Percentiles rank a stretch among this genome's conserved stretches.
Evolutionary conservation across 2,797 vertebrate genomes (phyloP).

Genomic region (Poeciliopsis presidionis): DNA sequence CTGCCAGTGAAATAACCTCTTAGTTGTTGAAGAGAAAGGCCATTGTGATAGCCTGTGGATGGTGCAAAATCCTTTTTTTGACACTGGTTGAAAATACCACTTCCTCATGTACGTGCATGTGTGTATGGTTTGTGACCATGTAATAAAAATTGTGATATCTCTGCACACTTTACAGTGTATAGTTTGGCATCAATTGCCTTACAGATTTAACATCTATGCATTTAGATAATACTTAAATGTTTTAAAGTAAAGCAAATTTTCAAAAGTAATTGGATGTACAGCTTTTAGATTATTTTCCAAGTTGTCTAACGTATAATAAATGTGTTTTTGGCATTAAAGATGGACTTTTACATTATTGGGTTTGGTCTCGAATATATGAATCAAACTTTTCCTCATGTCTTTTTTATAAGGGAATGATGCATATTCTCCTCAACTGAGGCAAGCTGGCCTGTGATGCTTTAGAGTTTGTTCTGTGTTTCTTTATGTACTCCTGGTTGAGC

Average conservation of each 20-base stretch:
- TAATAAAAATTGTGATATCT: slow-evolving; percentile 57
- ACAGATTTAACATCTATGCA: neutral
- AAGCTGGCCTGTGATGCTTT: neutral
- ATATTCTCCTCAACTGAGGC: neutral
- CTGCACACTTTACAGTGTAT: slow-evolving; percentile 35
- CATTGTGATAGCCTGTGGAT: slow-evolving; percentile 40
- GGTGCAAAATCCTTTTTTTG: slow-evolving; percentile 50
- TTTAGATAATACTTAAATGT: neutral
- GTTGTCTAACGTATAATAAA: neutral
- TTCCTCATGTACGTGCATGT: slow-evolving; percentile 17
- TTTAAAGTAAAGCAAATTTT: neutral
- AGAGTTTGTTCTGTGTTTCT: neutral
- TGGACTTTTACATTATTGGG: neutral
- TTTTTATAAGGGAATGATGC: neutral
- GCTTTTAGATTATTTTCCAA: neutral
- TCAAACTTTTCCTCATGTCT: neutral
- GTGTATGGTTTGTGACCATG: slow-evolving; percentile 48
- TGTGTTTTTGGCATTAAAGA: neutral
- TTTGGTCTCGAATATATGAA: neutral
- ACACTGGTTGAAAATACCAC: slow-evolving; percentile 47
- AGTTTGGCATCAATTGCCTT: neutral
- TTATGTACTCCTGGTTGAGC: neutral
- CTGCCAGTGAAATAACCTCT: slow-evolving; percentile 47
- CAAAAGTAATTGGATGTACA: neutral
- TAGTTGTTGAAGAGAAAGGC: slow-evolving; percentile 41